phyloP scores from a whole-genome alignment of 2,888 invertebrate species.

The Sphaerophoria taeniata region DNA sequence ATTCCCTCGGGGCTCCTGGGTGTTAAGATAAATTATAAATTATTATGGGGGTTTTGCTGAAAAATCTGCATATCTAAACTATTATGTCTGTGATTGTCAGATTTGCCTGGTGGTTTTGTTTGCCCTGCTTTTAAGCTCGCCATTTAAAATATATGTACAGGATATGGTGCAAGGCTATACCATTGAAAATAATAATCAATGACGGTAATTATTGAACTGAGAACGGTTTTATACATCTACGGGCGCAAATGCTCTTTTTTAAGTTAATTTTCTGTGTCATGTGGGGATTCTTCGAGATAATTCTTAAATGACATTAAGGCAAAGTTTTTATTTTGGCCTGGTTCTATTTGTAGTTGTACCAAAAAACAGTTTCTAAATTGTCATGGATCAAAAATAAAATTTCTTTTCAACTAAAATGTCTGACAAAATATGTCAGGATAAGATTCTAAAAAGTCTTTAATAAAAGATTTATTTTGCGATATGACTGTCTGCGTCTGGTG shows the following conservation, averaged over 20 bases:
- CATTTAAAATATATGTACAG: neutral
- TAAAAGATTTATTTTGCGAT: too few species aligned
- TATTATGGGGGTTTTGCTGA: constrained; percentile 14
- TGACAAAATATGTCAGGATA: too few species aligned
- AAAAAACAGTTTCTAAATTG: too few species aligned
- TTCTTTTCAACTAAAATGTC: too few species aligned
- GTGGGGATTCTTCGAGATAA: too few species aligned
- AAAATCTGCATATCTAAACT: constrained; percentile 36
- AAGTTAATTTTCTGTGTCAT: neutral
- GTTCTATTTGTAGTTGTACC: too few species aligned
- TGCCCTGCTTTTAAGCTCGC: neutral
- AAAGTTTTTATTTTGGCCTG: too few species aligned
- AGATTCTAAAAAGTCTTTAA: too few species aligned
- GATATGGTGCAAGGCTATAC: neutral
- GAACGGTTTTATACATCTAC: neutral
- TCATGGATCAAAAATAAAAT: too few species aligned
- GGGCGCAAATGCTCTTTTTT: neutral
- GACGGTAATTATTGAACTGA: neutral
- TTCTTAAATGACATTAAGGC: too few species aligned
- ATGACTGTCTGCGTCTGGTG: too few species aligned
- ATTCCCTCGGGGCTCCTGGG: constrained; percentile 14
- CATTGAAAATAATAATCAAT: constrained; percentile 25
- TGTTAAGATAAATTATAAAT: constrained; percentile 32
- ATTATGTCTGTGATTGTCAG: constrained; percentile 29
- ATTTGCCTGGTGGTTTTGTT: constrained; percentile 25